Conservation (phyloP, 2,888 invertebrate genomes). For the Glaucopsyche alexis region DNA sequence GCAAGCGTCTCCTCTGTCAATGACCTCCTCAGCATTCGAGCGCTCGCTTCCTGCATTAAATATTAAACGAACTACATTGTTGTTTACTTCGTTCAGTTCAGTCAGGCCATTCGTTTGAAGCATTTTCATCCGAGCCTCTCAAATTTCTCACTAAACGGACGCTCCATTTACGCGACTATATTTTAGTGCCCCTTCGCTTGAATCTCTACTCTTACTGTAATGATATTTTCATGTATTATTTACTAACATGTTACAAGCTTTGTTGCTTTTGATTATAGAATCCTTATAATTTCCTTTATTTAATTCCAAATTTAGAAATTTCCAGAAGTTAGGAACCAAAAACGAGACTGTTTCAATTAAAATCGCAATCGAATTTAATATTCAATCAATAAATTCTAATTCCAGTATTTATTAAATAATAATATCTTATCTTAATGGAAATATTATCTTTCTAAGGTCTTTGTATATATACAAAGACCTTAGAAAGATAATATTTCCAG, state of each 20-base stretch:
- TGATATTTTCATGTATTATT: not conserved
- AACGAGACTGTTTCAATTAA: not conserved
- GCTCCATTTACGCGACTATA: not conserved
- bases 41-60: constrained; percentile 45
- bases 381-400: constrained; percentile 7
- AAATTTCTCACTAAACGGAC: not conserved
- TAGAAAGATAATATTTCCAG: too few species aligned
- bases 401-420: too few species aligned
- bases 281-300: not conserved
- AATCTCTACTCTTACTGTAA: not conserved
- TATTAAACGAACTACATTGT: constrained; percentile 36
- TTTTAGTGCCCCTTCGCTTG: not conserved
- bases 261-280: too few species aligned
- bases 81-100: constrained; percentile 22
- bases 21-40: constrained; percentile 60
- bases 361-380: not conserved
- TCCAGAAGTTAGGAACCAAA: not conserved
- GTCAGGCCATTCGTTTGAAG: constrained; percentile 13
- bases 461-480: too few species aligned
- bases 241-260: too few species aligned
- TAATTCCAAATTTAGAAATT: too few species aligned
- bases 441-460: too few species aligned
- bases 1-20: constrained; percentile 76
- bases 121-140: not conserved
- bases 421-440: too few species aligned